Evolutionary conservation across 1,140 invertebrate species (phyloP).

Genomic region (Tetraneura akinire): DNA sequence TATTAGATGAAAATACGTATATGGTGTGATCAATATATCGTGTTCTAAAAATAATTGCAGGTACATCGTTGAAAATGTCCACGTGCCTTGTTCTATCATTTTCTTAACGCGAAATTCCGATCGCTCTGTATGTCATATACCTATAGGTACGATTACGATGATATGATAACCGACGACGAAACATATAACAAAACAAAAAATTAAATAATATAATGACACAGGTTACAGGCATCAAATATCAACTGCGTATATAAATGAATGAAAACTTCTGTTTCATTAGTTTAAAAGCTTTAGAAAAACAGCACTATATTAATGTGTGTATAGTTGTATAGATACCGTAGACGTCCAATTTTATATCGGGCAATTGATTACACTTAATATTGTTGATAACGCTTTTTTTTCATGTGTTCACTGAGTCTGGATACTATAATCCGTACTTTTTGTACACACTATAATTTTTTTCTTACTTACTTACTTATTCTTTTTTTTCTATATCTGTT

Average conservation of each 20-base stretch:
- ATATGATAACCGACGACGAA: background rate
- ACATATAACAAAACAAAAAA: background rate
- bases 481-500: slow-evolving; percentile 49
- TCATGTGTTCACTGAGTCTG: background rate
- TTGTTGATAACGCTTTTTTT: slow-evolving; percentile 28
- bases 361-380: slow-evolving; percentile 26
- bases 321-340: slow-evolving; percentile 14
- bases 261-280: slow-evolving; percentile 44
- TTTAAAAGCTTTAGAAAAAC: slow-evolving; percentile 35
- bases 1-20: too few relatives aligned
- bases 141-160: too few relatives aligned
- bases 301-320: background rate
- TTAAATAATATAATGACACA: slow-evolving; percentile 4
- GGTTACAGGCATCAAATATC: slow-evolving; percentile 11
- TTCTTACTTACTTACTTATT: background rate
- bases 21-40: too few relatives aligned
- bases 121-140: too few relatives aligned
- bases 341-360: slow-evolving; percentile 32
- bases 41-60: too few relatives aligned
- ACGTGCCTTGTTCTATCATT: too few relatives aligned
- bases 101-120: too few relatives aligned
- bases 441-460: background rate
- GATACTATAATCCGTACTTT: background rate
- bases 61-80: too few relatives aligned
- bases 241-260: background rate